These are phyloP conservation scores for Phoxinus phoxinus DNA, from an alignment of 2,113 vertebrate genomes.

Conservation along the genomic window DNA sequence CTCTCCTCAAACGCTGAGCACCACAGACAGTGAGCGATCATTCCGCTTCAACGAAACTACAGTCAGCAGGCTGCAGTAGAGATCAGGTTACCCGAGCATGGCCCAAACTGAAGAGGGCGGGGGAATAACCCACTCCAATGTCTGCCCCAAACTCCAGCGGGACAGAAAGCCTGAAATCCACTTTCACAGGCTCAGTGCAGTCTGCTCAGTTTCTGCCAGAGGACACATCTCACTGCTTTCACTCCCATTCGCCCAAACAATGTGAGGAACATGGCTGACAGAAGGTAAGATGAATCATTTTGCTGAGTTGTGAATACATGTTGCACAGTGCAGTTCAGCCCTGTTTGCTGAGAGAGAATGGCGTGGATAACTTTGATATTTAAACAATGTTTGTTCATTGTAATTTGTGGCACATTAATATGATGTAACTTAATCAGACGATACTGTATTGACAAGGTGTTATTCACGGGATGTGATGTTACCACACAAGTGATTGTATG, in stretches of 20 bases:
- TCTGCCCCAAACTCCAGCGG: conserved; percentile 5
- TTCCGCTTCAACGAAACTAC: neutral
- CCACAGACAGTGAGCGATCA: neutral
- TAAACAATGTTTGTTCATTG: neutral
- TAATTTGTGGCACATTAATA: neutral
- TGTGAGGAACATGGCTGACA: conserved; percentile 64
- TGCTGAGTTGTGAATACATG: neutral
- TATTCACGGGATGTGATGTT: neutral
- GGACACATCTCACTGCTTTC: conserved; percentile 32
- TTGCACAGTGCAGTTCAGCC: neutral
- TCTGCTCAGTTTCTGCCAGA: conserved; percentile 3
- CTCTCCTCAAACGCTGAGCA: neutral
- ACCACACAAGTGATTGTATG: neutral
- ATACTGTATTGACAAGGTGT: neutral
- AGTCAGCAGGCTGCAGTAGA: neutral
- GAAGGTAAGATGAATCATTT: conserved; percentile 56
- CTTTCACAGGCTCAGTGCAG: conserved; percentile 9
- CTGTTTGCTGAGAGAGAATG: neutral
- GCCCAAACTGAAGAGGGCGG: conserved; percentile 17
- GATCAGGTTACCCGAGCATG: conserved; percentile 47
- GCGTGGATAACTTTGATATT: neutral
- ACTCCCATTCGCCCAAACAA: conserved; percentile 50
- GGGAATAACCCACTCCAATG: conserved; percentile 28
- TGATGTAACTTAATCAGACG: neutral
- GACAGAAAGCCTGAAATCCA: conserved; percentile 35